Percentiles rank a stretch among this genome's conserved stretches.
These are phyloP conservation scores for Hippocampus abdominalis DNA, from an alignment of 2,113 vertebrate species.

Conservation along the genomic window DNA sequence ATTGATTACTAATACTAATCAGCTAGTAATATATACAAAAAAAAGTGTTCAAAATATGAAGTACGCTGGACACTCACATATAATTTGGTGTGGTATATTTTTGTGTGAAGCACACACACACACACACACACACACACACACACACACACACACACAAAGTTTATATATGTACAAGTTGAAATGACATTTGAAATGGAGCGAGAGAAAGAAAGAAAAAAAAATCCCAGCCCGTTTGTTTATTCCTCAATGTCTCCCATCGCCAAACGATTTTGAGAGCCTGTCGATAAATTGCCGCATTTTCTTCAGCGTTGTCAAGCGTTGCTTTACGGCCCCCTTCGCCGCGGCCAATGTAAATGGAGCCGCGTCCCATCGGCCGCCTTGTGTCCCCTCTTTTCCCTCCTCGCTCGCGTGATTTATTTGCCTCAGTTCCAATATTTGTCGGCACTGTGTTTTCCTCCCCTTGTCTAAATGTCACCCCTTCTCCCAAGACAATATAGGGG, in stretches of 20 bases:
- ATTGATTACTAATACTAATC: no score
- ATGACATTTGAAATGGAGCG: neutral
- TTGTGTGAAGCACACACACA: no score
- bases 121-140: no score
- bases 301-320: conserved; percentile 3
- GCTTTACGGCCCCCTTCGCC: conserved; percentile 24
- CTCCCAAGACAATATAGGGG: conserved; percentile 75
- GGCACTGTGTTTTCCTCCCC: conserved; percentile 74
- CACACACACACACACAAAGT: no score
- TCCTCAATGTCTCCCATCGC: neutral
- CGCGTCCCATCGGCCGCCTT: neutral
- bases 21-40: no score
- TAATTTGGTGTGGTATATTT: no score
- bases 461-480: conserved; percentile 82
- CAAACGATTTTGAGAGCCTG: neutral
- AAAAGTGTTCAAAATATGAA: no score
- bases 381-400: conserved; percentile 42
- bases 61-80: no score
- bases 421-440: conserved; percentile 80
- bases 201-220: neutral
- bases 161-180: neutral
- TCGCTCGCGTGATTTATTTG: conserved; percentile 75
- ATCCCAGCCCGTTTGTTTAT: neutral
- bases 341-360: conserved; percentile 18
- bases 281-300: neutral